A percentile compares a stretch with the other conserved stretches of the same genome.
Conservation (phyloP, 2,113 vertebrate genomes). For the Pseudorectes ferrugineus region DNA sequence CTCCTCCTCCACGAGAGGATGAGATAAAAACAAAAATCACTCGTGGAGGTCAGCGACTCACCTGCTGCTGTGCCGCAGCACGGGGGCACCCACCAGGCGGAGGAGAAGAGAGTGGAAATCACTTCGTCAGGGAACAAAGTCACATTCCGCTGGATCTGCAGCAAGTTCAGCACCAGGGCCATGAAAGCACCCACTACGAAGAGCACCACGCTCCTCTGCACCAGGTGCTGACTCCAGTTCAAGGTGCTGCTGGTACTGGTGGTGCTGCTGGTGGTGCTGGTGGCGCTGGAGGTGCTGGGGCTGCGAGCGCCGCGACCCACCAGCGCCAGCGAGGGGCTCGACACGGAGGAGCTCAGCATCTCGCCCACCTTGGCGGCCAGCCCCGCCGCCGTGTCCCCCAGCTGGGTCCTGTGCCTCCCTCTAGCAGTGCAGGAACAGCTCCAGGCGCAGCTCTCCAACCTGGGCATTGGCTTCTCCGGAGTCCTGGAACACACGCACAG, state of each 20-base stretch:
- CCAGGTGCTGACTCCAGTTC: slow-evolving; percentile 78
- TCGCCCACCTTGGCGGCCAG: slow-evolving; percentile 76
- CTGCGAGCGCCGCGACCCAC: background rate
- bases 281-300: background rate
- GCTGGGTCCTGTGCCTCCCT: slow-evolving; percentile 61
- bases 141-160: slow-evolving; percentile 92
- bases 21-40: background rate
- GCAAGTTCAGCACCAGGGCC: slow-evolving; percentile 93
- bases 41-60: slow-evolving; percentile 60
- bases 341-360: slow-evolving; percentile 42
- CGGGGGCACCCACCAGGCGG: slow-evolving; percentile 96
- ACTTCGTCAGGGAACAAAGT: slow-evolving; percentile 93
- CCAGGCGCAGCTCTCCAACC: slow-evolving; percentile 82
- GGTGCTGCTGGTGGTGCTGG: background rate
- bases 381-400: slow-evolving; percentile 59
- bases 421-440: slow-evolving; percentile 78
- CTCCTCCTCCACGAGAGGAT: background rate
- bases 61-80: slow-evolving; percentile 95
- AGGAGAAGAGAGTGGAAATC: slow-evolving; percentile 89
- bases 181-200: slow-evolving; percentile 91
- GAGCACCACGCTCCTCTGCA: slow-evolving; percentile 89
- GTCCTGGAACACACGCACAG: background rate
- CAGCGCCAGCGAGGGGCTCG: background rate
- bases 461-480: slow-evolving; percentile 78
- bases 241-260: background rate